Conservation (phyloP, 2,888 invertebrate species). For the Spodoptera exigua region DNA sequence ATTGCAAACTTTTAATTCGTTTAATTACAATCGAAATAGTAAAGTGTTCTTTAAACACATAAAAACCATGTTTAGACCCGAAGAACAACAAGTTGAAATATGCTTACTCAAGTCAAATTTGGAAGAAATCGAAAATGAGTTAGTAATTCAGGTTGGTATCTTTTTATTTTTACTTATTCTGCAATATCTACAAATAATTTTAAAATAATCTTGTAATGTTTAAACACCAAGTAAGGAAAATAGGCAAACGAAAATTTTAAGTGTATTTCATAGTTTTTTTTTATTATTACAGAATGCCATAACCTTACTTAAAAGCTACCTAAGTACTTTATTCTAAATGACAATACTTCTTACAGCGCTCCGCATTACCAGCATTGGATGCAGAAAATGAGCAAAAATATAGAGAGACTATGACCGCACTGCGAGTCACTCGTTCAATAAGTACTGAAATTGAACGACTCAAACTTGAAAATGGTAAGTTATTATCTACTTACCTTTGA, state of each 20-base stretch:
- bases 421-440: slow-evolving; percentile 69
- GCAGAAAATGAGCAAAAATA: slow-evolving; percentile 75
- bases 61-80: slow-evolving; percentile 75
- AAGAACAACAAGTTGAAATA: slow-evolving; percentile 80
- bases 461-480: slow-evolving; percentile 52
- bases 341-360: slow-evolving; percentile 71
- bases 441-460: slow-evolving; percentile 61
- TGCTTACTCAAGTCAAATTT: slow-evolving; percentile 78
- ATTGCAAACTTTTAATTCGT: background rate
- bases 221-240: too few species aligned
- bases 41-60: background rate
- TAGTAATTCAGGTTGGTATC: slow-evolving; percentile 72
- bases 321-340: too few species aligned
- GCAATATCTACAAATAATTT: too few species aligned
- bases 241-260: too few species aligned
- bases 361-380: slow-evolving; percentile 72
- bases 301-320: too few species aligned
- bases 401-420: slow-evolving; percentile 68
- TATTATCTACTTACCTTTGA: background rate
- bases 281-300: too few species aligned
- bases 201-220: too few species aligned
- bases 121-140: slow-evolving; percentile 76
- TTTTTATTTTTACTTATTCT: too few species aligned
- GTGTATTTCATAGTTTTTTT: too few species aligned
- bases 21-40: slow-evolving; percentile 1